Conservation (phyloP, 2,797 vertebrate genomes). For the Danio jaintianensis region DNA sequence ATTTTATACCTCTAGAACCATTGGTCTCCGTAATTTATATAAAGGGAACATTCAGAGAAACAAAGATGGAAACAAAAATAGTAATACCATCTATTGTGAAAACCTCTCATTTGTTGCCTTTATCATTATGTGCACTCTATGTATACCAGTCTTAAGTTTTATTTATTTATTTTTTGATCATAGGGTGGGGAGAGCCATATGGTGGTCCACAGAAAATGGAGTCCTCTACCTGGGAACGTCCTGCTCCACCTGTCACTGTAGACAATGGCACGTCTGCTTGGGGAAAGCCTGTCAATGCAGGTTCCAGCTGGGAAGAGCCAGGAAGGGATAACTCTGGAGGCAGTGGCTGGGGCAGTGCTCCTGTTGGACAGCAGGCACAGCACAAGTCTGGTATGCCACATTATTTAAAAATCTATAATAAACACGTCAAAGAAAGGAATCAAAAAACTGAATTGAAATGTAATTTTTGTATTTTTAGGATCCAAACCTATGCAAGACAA, state of each 20-base stretch:
- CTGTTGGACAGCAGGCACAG: constrained; percentile 80
- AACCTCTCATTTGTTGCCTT: not conserved
- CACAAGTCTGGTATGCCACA: constrained; percentile 85
- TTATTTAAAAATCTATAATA: too few species aligned
- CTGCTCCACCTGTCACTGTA: constrained; percentile 85
- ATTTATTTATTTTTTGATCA: constrained; percentile 55
- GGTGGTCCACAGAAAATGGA: constrained; percentile 72
- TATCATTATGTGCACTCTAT: not conserved
- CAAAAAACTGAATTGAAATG: not conserved
- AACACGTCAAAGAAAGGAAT: too few species aligned
- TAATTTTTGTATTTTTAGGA: constrained; percentile 68
- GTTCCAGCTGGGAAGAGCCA: constrained; percentile 86
- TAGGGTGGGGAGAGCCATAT: constrained; percentile 90
- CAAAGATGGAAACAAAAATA: not conserved
- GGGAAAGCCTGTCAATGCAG: constrained; percentile 91
- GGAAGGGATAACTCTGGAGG: constrained; percentile 69
- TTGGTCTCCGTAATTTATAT: too few species aligned
- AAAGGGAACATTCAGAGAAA: too few species aligned
- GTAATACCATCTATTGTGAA: not conserved
- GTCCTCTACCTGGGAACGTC: constrained; percentile 82
- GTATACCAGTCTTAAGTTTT: not conserved
- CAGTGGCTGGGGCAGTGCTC: constrained; percentile 80
- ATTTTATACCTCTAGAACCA: too few species aligned
- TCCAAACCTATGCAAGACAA: constrained; percentile 94
- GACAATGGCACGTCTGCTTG: constrained; percentile 96